These are phyloP conservation scores for Odiellus spinosus DNA, from an alignment of 2,888 invertebrate genomes.

Conservation along the genomic window DNA sequence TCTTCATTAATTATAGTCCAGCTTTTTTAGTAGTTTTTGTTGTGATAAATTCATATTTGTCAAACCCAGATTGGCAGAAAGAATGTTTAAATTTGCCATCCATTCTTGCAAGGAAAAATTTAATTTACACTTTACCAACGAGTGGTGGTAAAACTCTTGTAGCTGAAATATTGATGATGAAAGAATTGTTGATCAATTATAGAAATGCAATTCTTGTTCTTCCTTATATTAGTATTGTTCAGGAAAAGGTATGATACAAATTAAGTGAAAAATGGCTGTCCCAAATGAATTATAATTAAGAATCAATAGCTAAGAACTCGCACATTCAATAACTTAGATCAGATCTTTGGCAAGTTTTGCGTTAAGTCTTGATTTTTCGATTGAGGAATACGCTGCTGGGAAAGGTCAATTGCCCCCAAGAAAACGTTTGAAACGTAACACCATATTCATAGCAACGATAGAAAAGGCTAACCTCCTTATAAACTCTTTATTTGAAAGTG, in stretches of 20 bases:
- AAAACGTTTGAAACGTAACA: constrained; percentile 48
- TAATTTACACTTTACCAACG: constrained; percentile 84
- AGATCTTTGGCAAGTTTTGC: constrained; percentile 42
- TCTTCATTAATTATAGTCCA: too few relatives aligned
- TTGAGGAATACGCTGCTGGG: constrained; percentile 89
- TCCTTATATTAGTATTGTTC: constrained; percentile 90
- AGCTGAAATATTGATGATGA: constrained; percentile 81
- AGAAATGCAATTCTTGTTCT: constrained; percentile 74
- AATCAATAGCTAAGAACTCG: not conserved
- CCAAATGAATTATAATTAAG: not conserved
- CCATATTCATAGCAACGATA: constrained; percentile 80
- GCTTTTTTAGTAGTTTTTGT: too few relatives aligned
- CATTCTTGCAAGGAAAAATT: constrained; percentile 38
- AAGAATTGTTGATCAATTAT: constrained; percentile 60
- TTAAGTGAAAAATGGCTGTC: not conserved
- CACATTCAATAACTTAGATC: not conserved
- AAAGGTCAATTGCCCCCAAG: constrained; percentile 72
- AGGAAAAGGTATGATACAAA: constrained; percentile 61
- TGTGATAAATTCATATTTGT: too few relatives aligned
- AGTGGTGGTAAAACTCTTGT: constrained; percentile 95
- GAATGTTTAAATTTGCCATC: constrained; percentile 14
- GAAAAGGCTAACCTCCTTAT: constrained; percentile 79
- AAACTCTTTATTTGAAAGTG: constrained; percentile 63
- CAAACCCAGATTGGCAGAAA: constrained; percentile 11
- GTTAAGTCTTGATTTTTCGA: constrained; percentile 62